Conservation (phyloP, 2,888 invertebrate genomes). For the Nebria brevicollis region DNA sequence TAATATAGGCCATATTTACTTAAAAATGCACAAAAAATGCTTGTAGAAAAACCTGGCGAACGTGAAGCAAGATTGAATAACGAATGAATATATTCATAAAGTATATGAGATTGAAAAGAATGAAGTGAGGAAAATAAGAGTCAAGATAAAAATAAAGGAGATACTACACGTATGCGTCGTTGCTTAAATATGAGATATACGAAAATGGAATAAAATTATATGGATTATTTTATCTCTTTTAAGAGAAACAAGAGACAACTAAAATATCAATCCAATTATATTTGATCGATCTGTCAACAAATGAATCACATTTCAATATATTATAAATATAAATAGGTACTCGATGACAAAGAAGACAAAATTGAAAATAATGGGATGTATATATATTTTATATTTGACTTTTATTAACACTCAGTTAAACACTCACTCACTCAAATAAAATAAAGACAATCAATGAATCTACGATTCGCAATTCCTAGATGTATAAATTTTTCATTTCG, state of each 20-base stretch:
- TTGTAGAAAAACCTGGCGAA: neutral
- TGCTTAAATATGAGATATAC: neutral
- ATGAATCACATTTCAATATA: neutral
- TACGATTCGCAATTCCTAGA: too few relatives aligned
- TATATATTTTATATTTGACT: too few relatives aligned
- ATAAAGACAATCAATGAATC: too few relatives aligned
- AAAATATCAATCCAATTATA: neutral
- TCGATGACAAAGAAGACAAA: neutral
- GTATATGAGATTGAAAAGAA: neutral
- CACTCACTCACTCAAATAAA: too few relatives aligned
- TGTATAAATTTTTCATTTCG: too few relatives aligned
- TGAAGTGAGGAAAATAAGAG: neutral
- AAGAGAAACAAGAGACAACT: neutral
- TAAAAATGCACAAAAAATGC: neutral
- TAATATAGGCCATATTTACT: neutral
- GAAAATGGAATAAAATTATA: neutral
- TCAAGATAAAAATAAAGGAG: neutral
- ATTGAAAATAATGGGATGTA: neutral
- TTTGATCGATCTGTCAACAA: neutral
- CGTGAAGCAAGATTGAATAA: neutral
- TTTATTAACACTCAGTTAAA: too few relatives aligned
- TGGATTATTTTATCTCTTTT: neutral
- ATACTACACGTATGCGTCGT: neutral
- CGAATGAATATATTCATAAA: constrained; percentile 1
- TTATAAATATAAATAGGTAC: neutral